Conservation (phyloP, 2,797 vertebrate genomes). For the Bovichtus variegatus region DNA sequence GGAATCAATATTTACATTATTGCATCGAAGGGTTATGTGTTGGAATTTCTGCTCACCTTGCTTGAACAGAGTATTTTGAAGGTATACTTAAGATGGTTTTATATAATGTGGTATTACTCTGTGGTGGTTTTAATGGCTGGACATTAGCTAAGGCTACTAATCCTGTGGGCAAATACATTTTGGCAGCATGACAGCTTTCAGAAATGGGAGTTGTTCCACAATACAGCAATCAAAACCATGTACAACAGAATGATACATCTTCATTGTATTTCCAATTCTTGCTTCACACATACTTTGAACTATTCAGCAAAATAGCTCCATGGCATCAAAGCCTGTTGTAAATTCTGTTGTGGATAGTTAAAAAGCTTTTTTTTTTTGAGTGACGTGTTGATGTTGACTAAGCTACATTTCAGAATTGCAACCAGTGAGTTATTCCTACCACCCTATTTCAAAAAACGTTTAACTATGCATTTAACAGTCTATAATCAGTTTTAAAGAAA, state of each 20-base stretch:
- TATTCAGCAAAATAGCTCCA: conserved; percentile 5
- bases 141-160: not conserved
- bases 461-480: conserved; percentile 9
- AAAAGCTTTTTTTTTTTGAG: conserved; percentile 10
- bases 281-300: conserved; percentile 10
- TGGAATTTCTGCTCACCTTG: not conserved
- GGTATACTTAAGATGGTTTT: not conserved
- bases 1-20: conserved; percentile 1
- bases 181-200: not conserved
- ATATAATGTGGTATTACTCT: not conserved
- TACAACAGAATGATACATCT: conserved; percentile 8
- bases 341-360: conserved; percentile 24
- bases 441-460: conserved; percentile 2
- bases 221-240: conserved; percentile 1
- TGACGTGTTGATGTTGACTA: conserved; percentile 23
- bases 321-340: conserved; percentile 10
- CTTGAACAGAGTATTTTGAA: not conserved
- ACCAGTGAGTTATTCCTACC: conserved; percentile 21
- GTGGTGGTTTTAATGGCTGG: not conserved
- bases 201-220: conserved; percentile 1
- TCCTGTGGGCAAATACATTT: not conserved
- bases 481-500: conserved; percentile 39
- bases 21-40: not conserved
- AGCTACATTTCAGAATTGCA: conserved; percentile 13
- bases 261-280: conserved; percentile 37